Base-by-base conservation (phyloP, 2,797 vertebrate species). In the Tangara arthus region DNA sequence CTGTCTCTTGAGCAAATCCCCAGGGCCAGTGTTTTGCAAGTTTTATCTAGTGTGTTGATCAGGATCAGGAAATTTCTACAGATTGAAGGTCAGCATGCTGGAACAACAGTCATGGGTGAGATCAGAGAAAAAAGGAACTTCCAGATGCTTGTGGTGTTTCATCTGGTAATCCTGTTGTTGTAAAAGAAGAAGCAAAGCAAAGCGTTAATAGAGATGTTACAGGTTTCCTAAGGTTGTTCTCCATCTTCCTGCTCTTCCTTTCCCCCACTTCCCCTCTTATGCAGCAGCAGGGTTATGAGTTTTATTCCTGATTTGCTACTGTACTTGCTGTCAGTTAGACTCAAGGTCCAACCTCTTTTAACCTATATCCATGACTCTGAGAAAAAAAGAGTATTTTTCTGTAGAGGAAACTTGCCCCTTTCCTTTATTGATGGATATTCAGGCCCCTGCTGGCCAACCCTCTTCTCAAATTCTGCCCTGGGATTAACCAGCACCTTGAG, bases 1-100 rank as follows among this genome's bases (percentile, higher is more conserved):
- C 41, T 42, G 56, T 64, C 73, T 87, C 83, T 66, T 93, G 71
- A 90, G 83, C 64, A 78, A 89, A 84, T 86, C 83, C 79, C 72
- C 60, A 63, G 83, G 72, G 76, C 71, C 76, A 14, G 32, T n/a
- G 46, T 83, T 93, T 68, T 52, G 30, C n/a, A 78, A 87, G 63
- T 81, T 96, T 85, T 91, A 82, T 92, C 81, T 63, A 17, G 23
- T 78, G 79, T 3, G 69, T 89, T 19, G 5, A 60, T 65, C 5
- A 8, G 35, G 78, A 93, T 64, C 65, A 64, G 90, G 86, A 53
- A 32, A 32, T 61, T 65, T 87, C 86, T 93, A 23, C 88, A 84
- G 86, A 30, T 21, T 66, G 86, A 91, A 94, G 91, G 87, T 82
- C 59, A 95, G 72, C 56, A 2, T 84, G 68, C 83, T 94, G 78